phyloP scores from a whole-genome alignment of 2,888 invertebrate species.

The Liopterus haemorrhoidalis region DNA sequence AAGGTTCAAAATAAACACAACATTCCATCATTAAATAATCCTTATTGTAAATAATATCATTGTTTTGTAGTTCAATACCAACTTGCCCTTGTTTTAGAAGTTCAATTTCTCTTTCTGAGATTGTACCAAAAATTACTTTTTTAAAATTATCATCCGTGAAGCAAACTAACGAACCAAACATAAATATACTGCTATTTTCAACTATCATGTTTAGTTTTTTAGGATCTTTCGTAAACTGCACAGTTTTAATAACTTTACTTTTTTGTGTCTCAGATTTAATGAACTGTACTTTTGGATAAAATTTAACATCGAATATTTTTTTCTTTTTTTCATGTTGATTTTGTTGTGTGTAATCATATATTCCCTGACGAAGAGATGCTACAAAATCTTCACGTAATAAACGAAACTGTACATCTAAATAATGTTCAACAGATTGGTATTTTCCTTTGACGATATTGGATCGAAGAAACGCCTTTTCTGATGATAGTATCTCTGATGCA shows the following conservation, averaged over 20 bases:
- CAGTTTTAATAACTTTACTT: slow-evolving; percentile 23
- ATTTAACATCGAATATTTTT: slow-evolving; percentile 8
- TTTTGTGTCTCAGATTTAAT: background rate
- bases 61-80: slow-evolving; percentile 44
- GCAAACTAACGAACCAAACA: slow-evolving; percentile 64
- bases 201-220: slow-evolving; percentile 44
- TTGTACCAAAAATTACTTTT: slow-evolving; percentile 60
- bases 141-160: slow-evolving; percentile 61
- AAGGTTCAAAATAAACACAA: slow-evolving; percentile 71
- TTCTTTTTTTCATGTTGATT: background rate
- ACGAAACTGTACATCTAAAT: slow-evolving; percentile 66
- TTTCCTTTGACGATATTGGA: slow-evolving; percentile 54
- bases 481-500: slow-evolving; percentile 38
- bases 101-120: slow-evolving; percentile 50
- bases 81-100: slow-evolving; percentile 49
- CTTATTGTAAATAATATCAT: slow-evolving; percentile 36
- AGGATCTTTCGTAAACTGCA: slow-evolving; percentile 34
- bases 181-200: slow-evolving; percentile 51
- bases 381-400: slow-evolving; percentile 69
- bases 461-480: slow-evolving; percentile 43
- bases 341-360: slow-evolving; percentile 34
- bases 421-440: slow-evolving; percentile 58
- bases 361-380: slow-evolving; percentile 59
- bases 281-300: slow-evolving; percentile 16
- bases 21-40: slow-evolving; percentile 62